Evolutionary conservation across 35 echinoderm and acorn worm genomes (phyloP).

Genomic region (Patiria miniata): DNA sequence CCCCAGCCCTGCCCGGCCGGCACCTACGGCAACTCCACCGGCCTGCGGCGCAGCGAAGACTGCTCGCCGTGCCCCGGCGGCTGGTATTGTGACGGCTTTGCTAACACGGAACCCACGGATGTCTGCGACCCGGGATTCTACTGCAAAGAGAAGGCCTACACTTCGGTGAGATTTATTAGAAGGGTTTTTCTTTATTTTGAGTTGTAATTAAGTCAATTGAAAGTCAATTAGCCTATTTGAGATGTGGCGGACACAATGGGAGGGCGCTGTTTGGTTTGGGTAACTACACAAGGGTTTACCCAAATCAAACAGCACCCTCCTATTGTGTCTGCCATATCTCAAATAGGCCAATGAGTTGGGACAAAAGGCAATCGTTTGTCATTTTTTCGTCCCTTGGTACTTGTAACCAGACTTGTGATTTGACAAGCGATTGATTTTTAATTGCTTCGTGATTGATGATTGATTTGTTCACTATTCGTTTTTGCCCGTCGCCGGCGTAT

Average conservation of each 20-base stretch:
- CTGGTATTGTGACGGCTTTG: constrained; percentile 93
- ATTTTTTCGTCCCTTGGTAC: background rate
- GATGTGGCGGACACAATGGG: too few relatives aligned
- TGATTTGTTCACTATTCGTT: background rate
- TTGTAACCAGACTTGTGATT: background rate
- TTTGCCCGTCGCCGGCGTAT: background rate
- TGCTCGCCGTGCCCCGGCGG: constrained; percentile 96
- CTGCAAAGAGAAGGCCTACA: constrained; percentile 88
- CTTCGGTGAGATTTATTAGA: constrained; percentile 70
- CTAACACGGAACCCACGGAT: constrained; percentile 88
- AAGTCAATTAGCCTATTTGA: background rate
- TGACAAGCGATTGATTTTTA: background rate
- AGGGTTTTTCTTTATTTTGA: background rate
- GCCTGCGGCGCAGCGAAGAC: constrained; percentile 91
- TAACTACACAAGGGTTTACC: too few relatives aligned
- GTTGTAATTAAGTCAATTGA: background rate
- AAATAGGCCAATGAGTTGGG: too few relatives aligned
- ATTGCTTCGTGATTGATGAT: background rate
- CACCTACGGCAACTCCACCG: constrained; percentile 95
- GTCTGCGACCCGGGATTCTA: constrained; percentile 96
- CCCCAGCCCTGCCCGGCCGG: constrained; percentile 86
- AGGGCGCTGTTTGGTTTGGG: too few relatives aligned
- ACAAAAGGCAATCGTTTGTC: too few relatives aligned
- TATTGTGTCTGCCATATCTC: too few relatives aligned
- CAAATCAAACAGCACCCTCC: too few relatives aligned